Evolutionary conservation across 1,140 invertebrate species (phyloP).

Genomic region (Lasioglossum albipes): DNA sequence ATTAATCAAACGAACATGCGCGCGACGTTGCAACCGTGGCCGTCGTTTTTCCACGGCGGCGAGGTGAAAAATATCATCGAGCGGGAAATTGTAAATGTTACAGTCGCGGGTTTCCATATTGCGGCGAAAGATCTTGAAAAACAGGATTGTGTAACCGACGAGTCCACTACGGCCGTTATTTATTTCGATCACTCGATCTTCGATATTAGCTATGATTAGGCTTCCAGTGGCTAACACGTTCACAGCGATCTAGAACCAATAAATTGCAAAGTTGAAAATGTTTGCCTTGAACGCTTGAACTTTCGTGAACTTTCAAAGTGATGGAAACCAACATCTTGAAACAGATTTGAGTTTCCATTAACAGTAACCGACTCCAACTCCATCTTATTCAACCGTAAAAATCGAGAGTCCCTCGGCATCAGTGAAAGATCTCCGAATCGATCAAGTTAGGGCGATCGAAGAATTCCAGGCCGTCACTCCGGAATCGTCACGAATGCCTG

Average conservation of each 20-base stretch:
- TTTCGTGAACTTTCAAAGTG: too few species aligned
- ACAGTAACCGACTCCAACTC: too few species aligned
- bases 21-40: neutral
- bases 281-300: too few species aligned
- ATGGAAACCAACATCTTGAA: too few species aligned
- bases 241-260: too few species aligned
- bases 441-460: neutral
- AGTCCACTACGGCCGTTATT: neutral
- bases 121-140: neutral
- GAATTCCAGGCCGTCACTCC: neutral
- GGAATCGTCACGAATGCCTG: neutral
- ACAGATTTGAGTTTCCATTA: too few species aligned
- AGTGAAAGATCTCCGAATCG: neutral
- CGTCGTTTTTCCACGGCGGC: neutral
- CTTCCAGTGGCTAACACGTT: too few species aligned
- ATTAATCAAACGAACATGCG: constrained; percentile 33
- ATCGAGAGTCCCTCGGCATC: too few species aligned
- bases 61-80: constrained; percentile 20
- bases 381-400: too few species aligned
- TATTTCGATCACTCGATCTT: neutral
- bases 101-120: neutral
- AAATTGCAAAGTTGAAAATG: too few species aligned
- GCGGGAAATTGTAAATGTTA: constrained; percentile 9
- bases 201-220: neutral
- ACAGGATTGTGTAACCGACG: neutral